Base-by-base conservation (phyloP, 2,797 vertebrate genomes). In the Stomatorhinus walkeri region DNA sequence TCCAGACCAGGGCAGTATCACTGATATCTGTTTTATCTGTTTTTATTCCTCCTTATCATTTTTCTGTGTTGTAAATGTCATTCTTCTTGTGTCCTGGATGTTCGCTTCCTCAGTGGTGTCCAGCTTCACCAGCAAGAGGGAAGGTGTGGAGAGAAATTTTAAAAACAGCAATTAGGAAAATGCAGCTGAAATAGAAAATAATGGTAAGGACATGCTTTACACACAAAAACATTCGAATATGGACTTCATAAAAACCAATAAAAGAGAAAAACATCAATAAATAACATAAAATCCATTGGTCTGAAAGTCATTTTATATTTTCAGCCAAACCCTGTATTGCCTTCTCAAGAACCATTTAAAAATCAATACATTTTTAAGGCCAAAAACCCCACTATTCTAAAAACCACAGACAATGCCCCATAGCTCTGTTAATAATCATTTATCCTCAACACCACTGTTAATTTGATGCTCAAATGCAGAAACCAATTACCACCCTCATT, bases 401-500 rank as follows among this genome's bases (percentile, higher is more conserved):
- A 79, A 36, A 43, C 72, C 72, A 79, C 1, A 6, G 36, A 79
- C 32, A 40, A 40, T 76, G 61, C 61, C 19, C 32, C 36, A 16
- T 43, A 76, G 32, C 24, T n/a, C 72, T 79, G 72, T 79, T 79
- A 79, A 79, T 16, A 40, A 79, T 79, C 32, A 79, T 43, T 79
- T 79, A 79, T 79, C 72, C 72, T 79, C 6, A 79, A 79, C 72
- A 79, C 32, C 72, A 79, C 72, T 79, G 36, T 79, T 79, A 79
- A 79, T 79, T 79, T 36, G 72, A 79, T 79, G 72, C 72, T 79
- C 36, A 79, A 79, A 79, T 79, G 72, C 72, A 79, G 72, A 79
- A 79, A 16, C 32, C 36, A 79, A 36, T 79, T 36, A 79, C 2
- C 24, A 43, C 72, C 32, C 36, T 79, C 72, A 79, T 79, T 79